These are phyloP conservation scores for Pelobates cultripes DNA, from an alignment of 2,797 vertebrate species.

Conservation along the genomic window DNA sequence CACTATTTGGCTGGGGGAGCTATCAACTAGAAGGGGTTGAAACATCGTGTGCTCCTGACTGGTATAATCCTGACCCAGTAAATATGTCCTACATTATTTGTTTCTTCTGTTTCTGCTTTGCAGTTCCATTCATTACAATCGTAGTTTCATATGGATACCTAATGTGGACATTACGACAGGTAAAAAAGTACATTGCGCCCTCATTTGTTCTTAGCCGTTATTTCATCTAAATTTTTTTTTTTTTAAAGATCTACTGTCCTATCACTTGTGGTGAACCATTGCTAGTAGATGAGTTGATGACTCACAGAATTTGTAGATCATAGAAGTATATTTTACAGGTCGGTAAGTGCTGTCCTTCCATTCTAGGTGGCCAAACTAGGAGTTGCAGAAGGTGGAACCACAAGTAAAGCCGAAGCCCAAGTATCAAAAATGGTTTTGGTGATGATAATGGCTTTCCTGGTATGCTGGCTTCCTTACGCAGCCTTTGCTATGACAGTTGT, in stretches of 20 bases:
- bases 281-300: no score
- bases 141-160: constrained; percentile 69
- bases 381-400: constrained; percentile 65
- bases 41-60: constrained; percentile 78
- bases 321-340: no score
- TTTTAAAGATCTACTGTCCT: no score
- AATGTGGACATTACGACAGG: constrained; percentile 72
- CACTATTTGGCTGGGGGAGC: constrained; percentile 77
- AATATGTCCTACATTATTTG: constrained; percentile 74
- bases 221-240: no score
- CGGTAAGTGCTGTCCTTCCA: background rate
- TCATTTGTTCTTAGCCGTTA: no score
- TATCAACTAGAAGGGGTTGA: constrained; percentile 76
- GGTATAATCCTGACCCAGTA: constrained; percentile 69
- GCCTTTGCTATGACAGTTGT: constrained; percentile 67
- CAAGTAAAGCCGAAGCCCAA: constrained; percentile 65
- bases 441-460: constrained; percentile 71
- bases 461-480: constrained; percentile 72
- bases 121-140: constrained; percentile 71
- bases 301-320: no score
- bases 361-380: constrained; percentile 67
- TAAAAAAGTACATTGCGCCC: constrained; percentile 45
- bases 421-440: constrained; percentile 69
- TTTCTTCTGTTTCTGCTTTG: constrained; percentile 76
- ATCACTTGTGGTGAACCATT: no score